Conservation (phyloP, 2,888 invertebrate species). For the Apamea anceps region DNA sequence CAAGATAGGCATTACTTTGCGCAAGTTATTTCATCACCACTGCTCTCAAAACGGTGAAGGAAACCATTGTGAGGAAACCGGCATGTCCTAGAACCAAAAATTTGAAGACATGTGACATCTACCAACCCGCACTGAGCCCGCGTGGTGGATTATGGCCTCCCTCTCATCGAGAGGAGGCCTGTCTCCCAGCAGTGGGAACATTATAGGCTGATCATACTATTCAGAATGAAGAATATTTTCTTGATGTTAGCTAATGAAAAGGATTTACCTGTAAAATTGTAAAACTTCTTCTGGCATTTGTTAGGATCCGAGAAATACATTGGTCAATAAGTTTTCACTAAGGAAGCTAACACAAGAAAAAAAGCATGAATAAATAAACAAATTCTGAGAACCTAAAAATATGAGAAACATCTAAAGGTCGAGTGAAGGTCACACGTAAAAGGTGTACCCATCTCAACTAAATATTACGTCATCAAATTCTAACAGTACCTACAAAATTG, state of each 20-base stretch:
- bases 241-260: not conserved
- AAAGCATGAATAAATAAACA: not conserved
- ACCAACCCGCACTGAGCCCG: too few relatives aligned
- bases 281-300: not conserved
- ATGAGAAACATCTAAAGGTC: not conserved
- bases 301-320: not conserved
- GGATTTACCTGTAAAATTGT: not conserved
- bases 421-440: not conserved
- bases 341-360: too few relatives aligned
- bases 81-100: too few relatives aligned
- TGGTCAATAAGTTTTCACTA: not conserved
- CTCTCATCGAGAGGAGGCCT: too few relatives aligned
- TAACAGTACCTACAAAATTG: constrained; percentile 1
- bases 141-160: too few relatives aligned
- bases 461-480: not conserved
- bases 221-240: not conserved
- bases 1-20: too few relatives aligned
- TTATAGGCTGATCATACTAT: not conserved
- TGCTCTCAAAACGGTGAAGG: too few relatives aligned
- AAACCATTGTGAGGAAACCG: too few relatives aligned
- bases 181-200: too few relatives aligned
- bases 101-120: too few relatives aligned
- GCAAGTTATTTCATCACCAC: too few relatives aligned
- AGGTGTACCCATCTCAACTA: not conserved
- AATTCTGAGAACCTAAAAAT: not conserved